Evolutionary conservation across 2,113 vertebrate genomes (phyloP).

Genomic region (Butastur rufipennis): DNA sequence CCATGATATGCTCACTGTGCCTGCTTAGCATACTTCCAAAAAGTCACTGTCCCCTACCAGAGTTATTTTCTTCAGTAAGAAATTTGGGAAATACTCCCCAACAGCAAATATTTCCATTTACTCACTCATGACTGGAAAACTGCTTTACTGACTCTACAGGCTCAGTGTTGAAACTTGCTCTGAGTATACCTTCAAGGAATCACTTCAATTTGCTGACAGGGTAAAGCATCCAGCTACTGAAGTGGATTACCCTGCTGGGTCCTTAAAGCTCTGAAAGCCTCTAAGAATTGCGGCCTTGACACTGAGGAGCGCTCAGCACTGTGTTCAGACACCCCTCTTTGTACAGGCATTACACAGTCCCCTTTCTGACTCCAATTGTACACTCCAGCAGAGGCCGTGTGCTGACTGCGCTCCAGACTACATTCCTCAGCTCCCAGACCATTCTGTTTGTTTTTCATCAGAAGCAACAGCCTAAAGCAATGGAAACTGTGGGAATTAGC

Average conservation of each 20-base stretch:
- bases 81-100: neutral
- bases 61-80: neutral
- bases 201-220: neutral
- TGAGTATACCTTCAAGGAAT: neutral
- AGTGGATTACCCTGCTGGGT: neutral
- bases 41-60: neutral
- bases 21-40: neutral
- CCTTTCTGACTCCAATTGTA: neutral
- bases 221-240: neutral
- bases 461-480: slow-evolving; percentile 60
- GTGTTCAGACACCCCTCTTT: neutral
- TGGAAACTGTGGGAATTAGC: slow-evolving; percentile 66
- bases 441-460: slow-evolving; percentile 58
- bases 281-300: neutral
- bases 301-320: accelerated
- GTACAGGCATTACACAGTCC: neutral
- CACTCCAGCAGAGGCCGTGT: accelerated
- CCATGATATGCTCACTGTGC: accelerated
- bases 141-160: neutral
- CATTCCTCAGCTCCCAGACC: slow-evolving; percentile 62
- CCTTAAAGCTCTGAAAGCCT: neutral
- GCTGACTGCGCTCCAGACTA: neutral
- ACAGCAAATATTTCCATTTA: neutral
- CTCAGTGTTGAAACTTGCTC: neutral
- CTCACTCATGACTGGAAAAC: neutral